Base-by-base conservation (phyloP, 2,113 vertebrate genomes). In the Cyanoderma ruficeps region DNA sequence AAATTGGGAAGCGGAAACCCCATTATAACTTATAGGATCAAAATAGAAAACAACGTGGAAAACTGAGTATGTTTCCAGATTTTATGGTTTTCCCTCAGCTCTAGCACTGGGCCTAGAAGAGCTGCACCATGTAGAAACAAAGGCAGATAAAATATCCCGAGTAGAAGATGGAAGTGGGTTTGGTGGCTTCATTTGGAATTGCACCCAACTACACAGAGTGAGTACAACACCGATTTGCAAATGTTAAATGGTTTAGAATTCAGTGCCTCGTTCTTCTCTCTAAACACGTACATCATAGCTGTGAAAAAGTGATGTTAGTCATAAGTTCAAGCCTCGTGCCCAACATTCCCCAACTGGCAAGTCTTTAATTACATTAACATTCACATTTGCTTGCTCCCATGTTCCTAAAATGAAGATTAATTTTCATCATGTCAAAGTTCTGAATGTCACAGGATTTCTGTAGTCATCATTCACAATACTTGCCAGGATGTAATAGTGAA, bases 321-420 rank as follows among this genome's bases (percentile, higher is more conserved):
- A 0, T 56, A 82, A 92, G 89, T 71, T 93, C 91, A 94, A 89
- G 46, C 25, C 61, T 81, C 11, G 3, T 72, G 35, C 41, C 56
- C 31, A 79, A 25, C 53, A 30, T 93, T 72, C 67, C 74, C 46
- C 61, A 85, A 81, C 14, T 76, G 87, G 53, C 65, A 94, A 84
- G 49, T 10, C 68, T 82, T 85, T 95, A 93, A 94, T 91, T 79
- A 84, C 80, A 81, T 95, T 91, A 94, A 39, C 83, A 93, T 90
- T 94, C 87, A 75, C 53, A 89, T 89, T 92, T 63, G 6, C 49
- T 94, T 79, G 18, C 49, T 95, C 92, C 83, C 41, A 15, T 79
- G 53, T 81, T 95, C 72, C 74, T 79, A 79, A 94, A 90, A 71
- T 39, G 61, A 68, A 91, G 65, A 89, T 94, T 87, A 82, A 86